phyloP scores from a whole-genome alignment of 2,888 invertebrate species.

The Cheilosia vernalis region DNA sequence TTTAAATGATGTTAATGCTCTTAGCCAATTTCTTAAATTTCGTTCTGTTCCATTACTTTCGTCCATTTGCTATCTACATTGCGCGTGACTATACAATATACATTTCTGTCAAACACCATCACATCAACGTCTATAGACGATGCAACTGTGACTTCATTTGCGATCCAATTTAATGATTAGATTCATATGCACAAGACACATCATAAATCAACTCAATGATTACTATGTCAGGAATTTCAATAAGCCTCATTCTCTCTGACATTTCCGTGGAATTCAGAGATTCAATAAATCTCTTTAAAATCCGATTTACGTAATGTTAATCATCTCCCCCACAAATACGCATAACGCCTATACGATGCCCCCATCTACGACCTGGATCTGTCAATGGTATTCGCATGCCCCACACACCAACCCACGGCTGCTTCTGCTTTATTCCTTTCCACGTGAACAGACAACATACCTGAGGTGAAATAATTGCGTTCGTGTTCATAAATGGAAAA shows the following conservation, averaged over 20 bases:
- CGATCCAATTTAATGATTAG: slow-evolving; percentile 65
- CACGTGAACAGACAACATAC: slow-evolving; percentile 63
- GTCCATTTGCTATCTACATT: no score
- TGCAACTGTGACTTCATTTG: slow-evolving; percentile 42
- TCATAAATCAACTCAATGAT: slow-evolving; percentile 62
- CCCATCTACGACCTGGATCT: slow-evolving; percentile 39
- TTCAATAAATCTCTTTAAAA: slow-evolving; percentile 74
- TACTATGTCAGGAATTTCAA: slow-evolving; percentile 71
- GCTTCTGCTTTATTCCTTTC: slow-evolving; percentile 46
- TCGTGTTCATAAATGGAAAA: slow-evolving; percentile 70
- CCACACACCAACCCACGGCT: slow-evolving; percentile 1
- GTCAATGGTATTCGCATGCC: slow-evolving; percentile 7
- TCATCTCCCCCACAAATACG: slow-evolving; percentile 43
- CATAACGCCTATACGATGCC: background rate
- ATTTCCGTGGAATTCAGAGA: slow-evolving; percentile 25
- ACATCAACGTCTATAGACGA: background rate
- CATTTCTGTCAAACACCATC: no score
- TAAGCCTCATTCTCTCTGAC: slow-evolving; percentile 63
- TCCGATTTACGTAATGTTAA: slow-evolving; percentile 73
- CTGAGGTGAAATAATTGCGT: slow-evolving; percentile 74
- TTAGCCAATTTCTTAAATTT: no score
- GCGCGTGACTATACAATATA: no score
- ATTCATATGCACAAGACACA: slow-evolving; percentile 45
- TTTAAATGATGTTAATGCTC: no score
- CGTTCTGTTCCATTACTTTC: no score